A percentile compares a stretch with the other conserved stretches of the same genome.
These are phyloP conservation scores for Kradibia gibbosae DNA, from an alignment of 1,140 invertebrate species.

Conservation along the genomic window DNA sequence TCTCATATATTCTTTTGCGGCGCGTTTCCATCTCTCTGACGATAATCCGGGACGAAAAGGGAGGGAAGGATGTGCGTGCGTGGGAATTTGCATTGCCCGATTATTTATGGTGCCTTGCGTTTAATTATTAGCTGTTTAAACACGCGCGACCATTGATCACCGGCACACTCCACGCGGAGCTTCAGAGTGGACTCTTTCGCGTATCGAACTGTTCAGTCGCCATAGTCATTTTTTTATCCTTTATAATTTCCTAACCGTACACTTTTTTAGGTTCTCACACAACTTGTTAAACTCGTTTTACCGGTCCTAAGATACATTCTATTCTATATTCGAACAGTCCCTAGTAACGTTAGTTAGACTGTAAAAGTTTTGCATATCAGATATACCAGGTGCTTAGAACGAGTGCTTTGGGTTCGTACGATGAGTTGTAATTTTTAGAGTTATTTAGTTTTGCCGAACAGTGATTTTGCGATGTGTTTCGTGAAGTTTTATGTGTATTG, in stretches of 20 bases:
- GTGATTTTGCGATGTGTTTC: not conserved
- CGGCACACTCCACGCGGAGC: constrained; percentile 56
- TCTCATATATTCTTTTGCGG: constrained; percentile 69
- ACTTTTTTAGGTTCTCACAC: not conserved
- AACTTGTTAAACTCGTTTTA: constrained; percentile 50
- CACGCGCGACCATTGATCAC: constrained; percentile 62
- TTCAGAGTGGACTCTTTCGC: constrained; percentile 48
- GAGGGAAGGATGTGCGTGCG: not conserved
- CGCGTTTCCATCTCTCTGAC: not conserved
- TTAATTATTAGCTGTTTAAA: constrained; percentile 72
- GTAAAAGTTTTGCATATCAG: not conserved
- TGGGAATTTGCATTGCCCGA: constrained; percentile 44
- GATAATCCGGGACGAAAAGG: no score
- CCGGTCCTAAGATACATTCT: constrained; percentile 33
- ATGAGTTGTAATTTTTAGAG: not conserved
- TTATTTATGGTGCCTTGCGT: constrained; percentile 70
- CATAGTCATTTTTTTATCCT: not conserved
- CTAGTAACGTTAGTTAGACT: not conserved
- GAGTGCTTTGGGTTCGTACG: not conserved
- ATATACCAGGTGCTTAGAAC: not conserved
- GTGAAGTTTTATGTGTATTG: no score
- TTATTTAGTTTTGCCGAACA: not conserved
- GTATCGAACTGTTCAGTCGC: not conserved
- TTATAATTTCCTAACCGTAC: not conserved
- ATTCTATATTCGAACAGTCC: not conserved